A percentile compares a stretch with the other conserved stretches of the same genome.
These are phyloP conservation scores for Hydractinia symbiolongicarpus DNA, from an alignment of 30 jellyfish, hydroid and myxozoan species.

Conservation along the genomic window DNA sequence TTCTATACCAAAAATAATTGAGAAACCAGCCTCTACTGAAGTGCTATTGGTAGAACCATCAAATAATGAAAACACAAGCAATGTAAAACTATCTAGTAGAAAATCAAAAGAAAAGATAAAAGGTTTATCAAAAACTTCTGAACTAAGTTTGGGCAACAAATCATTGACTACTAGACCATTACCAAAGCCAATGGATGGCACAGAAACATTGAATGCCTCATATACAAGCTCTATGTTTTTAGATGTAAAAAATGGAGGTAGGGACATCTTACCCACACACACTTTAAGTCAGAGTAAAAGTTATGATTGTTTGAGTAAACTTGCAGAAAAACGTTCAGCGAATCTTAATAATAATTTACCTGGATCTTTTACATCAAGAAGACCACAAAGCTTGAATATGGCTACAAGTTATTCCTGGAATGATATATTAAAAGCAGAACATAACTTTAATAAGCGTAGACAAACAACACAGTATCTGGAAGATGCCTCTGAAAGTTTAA, in stretches of 20 bases:
- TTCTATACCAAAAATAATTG: too few species aligned
- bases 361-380: neutral
- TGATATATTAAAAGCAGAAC: constrained; percentile 23
- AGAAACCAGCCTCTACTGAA: neutral
- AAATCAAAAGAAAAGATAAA: neutral
- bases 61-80: neutral
- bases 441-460: neutral
- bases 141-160: neutral
- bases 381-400: neutral
- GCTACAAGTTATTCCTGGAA: constrained; percentile 24
- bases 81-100: neutral
- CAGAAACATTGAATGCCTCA: constrained; percentile 35
- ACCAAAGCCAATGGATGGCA: constrained; percentile 26
- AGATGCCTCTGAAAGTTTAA: neutral
- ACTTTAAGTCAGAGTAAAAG: constrained; percentile 20
- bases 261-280: neutral
- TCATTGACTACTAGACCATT: constrained; percentile 14
- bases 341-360: neutral
- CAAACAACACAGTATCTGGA: neutral
- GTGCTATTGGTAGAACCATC: neutral
- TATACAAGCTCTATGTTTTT: constrained; percentile 14
- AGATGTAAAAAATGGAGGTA: neutral
- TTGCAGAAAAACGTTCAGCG: neutral
- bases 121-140: neutral
- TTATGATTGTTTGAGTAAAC: neutral